phyloP scores from a whole-genome alignment of 1,140 invertebrate genomes.

The Drosophila chauvacae region DNA sequence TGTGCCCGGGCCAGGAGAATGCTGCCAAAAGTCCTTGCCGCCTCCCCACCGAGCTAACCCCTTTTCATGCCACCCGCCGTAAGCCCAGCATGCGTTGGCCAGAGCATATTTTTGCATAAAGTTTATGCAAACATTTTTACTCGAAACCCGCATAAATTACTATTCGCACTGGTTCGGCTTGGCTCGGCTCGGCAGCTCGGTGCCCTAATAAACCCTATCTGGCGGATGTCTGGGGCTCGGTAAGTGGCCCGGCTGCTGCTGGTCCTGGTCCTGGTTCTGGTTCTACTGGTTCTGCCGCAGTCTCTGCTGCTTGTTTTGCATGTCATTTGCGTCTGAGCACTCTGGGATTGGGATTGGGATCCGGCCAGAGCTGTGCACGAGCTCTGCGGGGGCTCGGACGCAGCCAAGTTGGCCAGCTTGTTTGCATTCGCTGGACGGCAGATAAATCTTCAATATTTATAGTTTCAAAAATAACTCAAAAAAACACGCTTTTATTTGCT shows the following conservation, averaged over 20 bases:
- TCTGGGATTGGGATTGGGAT: slow-evolving; percentile 15
- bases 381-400: slow-evolving; percentile 4
- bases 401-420: slow-evolving; percentile 18
- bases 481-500: slow-evolving; percentile 3
- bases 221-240: slow-evolving; percentile 41
- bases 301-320: slow-evolving; percentile 53
- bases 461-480: slow-evolving; percentile 15
- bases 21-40: slow-evolving; percentile 11
- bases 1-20: slow-evolving; percentile 55
- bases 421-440: slow-evolving; percentile 24
- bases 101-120: slow-evolving; percentile 64
- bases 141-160: slow-evolving; percentile 63
- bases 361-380: background rate
- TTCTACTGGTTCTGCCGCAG: slow-evolving; percentile 9
- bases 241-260: slow-evolving; percentile 42
- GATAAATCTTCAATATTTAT: slow-evolving; percentile 51
- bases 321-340: slow-evolving; percentile 59
- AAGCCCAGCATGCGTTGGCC: slow-evolving; percentile 47
- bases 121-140: slow-evolving; percentile 65
- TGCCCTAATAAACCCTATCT: slow-evolving; percentile 62
- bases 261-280: slow-evolving; percentile 1
- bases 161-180: slow-evolving; percentile 22
- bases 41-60: slow-evolving; percentile 1
- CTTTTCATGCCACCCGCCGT: background rate
- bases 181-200: slow-evolving; percentile 15